These are phyloP conservation scores for Caerostris darwini DNA, from an alignment of 1,140 invertebrate genomes.

Conservation along the genomic window DNA sequence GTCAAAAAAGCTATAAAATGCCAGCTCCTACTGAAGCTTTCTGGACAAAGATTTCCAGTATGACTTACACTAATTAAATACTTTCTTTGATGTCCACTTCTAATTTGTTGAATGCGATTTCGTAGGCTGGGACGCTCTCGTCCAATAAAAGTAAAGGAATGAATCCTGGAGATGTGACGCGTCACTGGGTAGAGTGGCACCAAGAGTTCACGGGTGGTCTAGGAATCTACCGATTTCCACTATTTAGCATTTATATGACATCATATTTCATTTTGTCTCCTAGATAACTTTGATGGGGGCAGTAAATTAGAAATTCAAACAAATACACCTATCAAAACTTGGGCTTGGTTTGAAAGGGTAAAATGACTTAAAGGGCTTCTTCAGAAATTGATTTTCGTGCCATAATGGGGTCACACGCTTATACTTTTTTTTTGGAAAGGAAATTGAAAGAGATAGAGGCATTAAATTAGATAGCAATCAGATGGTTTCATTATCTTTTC, in stretches of 20 bases:
- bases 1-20: slow-evolving; percentile 75
- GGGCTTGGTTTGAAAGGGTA: not conserved
- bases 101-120: slow-evolving; percentile 55
- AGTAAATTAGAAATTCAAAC: slow-evolving; percentile 59
- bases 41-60: slow-evolving; percentile 9
- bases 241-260: slow-evolving; percentile 57
- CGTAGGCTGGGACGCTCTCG: not conserved
- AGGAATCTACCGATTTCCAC: not conserved
- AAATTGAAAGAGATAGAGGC: not conserved
- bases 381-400: not conserved
- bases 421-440: not conserved
- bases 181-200: not conserved
- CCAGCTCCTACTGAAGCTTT: slow-evolving; percentile 9
- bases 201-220: slow-evolving; percentile 12
- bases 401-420: not conserved
- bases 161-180: not conserved
- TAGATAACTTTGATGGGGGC: not conserved
- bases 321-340: slow-evolving; percentile 22
- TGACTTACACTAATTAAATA: slow-evolving; percentile 77
- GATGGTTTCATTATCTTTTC: too few species aligned
- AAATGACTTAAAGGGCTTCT: not conserved
- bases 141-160: slow-evolving; percentile 51
- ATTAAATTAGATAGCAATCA: too few species aligned
- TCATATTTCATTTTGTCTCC: slow-evolving; percentile 49
- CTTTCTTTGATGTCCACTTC: slow-evolving; percentile 38